Evolutionary conservation across 2,888 invertebrate species (phyloP).

Genomic region (Geophilus truncorum): DNA sequence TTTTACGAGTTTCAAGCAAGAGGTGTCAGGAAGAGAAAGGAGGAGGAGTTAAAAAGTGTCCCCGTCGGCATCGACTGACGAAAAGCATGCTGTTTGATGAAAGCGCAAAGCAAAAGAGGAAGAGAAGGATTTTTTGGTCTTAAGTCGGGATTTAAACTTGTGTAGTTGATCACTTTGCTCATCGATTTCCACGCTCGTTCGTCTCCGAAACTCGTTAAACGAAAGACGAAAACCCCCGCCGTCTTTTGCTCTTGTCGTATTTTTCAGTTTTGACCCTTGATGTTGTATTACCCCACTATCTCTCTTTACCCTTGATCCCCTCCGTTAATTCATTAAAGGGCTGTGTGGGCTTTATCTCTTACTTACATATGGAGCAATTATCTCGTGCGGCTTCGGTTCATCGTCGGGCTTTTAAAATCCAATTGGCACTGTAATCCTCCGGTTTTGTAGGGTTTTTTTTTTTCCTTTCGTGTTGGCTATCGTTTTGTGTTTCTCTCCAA

Average conservation of each 20-base stretch:
- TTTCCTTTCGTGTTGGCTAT: not conserved
- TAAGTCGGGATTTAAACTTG: not conserved
- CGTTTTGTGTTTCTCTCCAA: not conserved
- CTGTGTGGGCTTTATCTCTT: not conserved
- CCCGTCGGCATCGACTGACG: not conserved
- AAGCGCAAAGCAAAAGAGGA: not conserved
- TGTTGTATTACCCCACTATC: not conserved
- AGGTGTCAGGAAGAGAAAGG: not conserved
- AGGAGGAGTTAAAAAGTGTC: not conserved
- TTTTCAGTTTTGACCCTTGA: not conserved
- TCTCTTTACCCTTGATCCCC: not conserved
- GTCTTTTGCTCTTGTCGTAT: too few species aligned
- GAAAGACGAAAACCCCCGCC: not conserved
- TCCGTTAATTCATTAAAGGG: not conserved
- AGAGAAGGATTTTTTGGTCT: not conserved
- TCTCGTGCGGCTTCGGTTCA: not conserved
- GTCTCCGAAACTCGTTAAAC: not conserved
- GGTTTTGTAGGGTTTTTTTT: not conserved
- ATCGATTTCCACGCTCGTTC: not conserved
- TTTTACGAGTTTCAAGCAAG: not conserved
- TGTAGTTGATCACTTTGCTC: not conserved
- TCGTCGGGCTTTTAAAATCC: not conserved
- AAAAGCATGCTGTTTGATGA: not conserved
- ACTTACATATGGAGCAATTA: not conserved
- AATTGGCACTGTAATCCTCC: conserved; percentile 21